Percentiles rank a stretch among this genome's conserved stretches.
Evolutionary conservation across 2,888 invertebrate genomes (phyloP).

Genomic region (Abrostola tripartita): DNA sequence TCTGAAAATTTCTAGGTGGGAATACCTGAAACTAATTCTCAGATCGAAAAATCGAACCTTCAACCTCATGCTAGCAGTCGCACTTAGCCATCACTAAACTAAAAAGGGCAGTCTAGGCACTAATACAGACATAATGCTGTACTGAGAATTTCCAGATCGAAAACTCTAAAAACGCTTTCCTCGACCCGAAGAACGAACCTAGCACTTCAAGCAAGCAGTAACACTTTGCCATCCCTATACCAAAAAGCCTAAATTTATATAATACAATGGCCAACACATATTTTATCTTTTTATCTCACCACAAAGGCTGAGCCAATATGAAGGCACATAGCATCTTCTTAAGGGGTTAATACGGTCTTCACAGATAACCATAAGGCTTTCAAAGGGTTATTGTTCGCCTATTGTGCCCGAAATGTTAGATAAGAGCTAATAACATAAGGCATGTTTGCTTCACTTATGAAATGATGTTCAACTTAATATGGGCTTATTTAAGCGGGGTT

Average conservation of each 20-base stretch:
- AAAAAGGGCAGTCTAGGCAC: too few species aligned
- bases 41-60: too few species aligned
- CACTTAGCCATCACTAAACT: too few species aligned
- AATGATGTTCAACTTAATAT: conserved; percentile 10
- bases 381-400: conserved; percentile 31
- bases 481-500: conserved; percentile 5
- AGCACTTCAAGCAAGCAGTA: not conserved
- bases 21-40: too few species aligned
- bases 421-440: conserved; percentile 29
- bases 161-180: not conserved
- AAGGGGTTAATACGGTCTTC: conserved; percentile 24
- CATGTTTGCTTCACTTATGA: conserved; percentile 7
- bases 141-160: not conserved
- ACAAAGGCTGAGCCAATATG: conserved; percentile 9
- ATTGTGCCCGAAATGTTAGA: conserved; percentile 37
- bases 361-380: conserved; percentile 35
- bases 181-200: too few species aligned
- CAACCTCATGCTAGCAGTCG: too few species aligned
- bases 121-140: too few species aligned
- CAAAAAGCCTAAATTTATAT: not conserved
- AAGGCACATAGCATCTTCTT: conserved; percentile 29
- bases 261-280: not conserved
- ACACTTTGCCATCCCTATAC: not conserved
- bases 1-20: too few species aligned
- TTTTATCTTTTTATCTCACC: not conserved